These are phyloP conservation scores for Chaetops frenatus DNA, from an alignment of 2,113 vertebrate species.

Conservation along the genomic window DNA sequence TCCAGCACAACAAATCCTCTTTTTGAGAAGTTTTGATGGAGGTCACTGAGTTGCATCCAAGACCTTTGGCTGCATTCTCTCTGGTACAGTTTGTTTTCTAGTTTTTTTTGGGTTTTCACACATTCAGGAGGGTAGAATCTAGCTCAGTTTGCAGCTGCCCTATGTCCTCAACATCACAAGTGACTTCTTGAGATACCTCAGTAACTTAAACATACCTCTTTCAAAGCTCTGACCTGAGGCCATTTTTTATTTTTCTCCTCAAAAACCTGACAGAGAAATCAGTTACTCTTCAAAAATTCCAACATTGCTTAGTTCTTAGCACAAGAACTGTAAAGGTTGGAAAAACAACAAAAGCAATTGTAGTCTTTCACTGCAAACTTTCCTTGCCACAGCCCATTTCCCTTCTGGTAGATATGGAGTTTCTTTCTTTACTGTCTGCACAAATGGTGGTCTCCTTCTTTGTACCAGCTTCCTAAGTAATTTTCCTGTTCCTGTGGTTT, in stretches of 20 bases:
- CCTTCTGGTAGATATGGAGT: background rate
- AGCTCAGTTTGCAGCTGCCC: background rate
- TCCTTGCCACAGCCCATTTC: background rate
- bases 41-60: background rate
- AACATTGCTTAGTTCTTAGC: background rate
- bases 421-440: background rate
- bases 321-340: background rate
- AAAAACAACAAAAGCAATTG: background rate
- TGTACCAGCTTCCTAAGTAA: background rate
- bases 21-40: background rate
- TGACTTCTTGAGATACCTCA: background rate
- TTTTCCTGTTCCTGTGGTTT: background rate
- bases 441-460: background rate
- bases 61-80: background rate
- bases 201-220: background rate
- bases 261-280: background rate
- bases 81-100: background rate
- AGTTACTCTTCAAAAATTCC: background rate
- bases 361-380: background rate
- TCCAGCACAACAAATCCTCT: background rate
- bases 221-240: background rate
- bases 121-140: background rate
- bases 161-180: background rate
- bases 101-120: background rate
- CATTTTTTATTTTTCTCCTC: background rate